These are phyloP conservation scores for Nomada fabriciana DNA, from an alignment of 2,888 invertebrate species.

Conservation along the genomic window DNA sequence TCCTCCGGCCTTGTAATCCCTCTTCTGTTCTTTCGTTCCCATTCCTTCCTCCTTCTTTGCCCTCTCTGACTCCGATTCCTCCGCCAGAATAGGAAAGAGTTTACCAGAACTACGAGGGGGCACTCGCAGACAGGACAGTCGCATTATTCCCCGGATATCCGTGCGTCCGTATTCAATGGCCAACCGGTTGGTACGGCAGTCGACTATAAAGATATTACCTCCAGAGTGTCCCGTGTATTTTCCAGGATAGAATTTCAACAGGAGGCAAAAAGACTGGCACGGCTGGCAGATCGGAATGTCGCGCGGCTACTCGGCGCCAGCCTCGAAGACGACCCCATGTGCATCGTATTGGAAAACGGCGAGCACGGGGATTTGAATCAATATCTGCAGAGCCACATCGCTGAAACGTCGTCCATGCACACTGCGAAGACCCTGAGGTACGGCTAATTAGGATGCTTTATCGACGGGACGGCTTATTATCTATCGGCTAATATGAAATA, in stretches of 20 bases:
- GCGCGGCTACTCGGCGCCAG: slow-evolving; percentile 90
- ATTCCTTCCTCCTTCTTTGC: background rate
- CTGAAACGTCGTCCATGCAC: slow-evolving; percentile 89
- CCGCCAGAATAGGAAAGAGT: background rate
- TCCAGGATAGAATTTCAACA: slow-evolving; percentile 89
- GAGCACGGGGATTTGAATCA: slow-evolving; percentile 93
- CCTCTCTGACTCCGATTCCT: background rate
- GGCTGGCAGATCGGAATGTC: slow-evolving; percentile 90
- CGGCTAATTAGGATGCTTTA: slow-evolving; percentile 58
- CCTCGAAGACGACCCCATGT: slow-evolving; percentile 90
- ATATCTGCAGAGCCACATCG: slow-evolving; percentile 92
- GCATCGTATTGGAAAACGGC: slow-evolving; percentile 91
- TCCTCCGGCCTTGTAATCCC: slow-evolving; percentile 26
- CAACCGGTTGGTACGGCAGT: slow-evolving; percentile 20
- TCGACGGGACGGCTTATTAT: too few species aligned
- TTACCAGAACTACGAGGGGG: slow-evolving; percentile 19
- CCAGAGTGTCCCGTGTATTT: slow-evolving; percentile 68
- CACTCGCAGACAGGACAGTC: slow-evolving; percentile 28
- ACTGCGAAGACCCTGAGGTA: slow-evolving; percentile 90
- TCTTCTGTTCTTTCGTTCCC: slow-evolving; percentile 24
- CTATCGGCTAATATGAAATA: too few species aligned
- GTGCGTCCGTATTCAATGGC: slow-evolving; percentile 56
- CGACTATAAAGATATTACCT: slow-evolving; percentile 75
- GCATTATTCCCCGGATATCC: slow-evolving; percentile 49
- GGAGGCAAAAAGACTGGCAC: slow-evolving; percentile 89